These are phyloP conservation scores for Tyto alba DNA, from an alignment of 2,113 vertebrate species.

Conservation along the genomic window DNA sequence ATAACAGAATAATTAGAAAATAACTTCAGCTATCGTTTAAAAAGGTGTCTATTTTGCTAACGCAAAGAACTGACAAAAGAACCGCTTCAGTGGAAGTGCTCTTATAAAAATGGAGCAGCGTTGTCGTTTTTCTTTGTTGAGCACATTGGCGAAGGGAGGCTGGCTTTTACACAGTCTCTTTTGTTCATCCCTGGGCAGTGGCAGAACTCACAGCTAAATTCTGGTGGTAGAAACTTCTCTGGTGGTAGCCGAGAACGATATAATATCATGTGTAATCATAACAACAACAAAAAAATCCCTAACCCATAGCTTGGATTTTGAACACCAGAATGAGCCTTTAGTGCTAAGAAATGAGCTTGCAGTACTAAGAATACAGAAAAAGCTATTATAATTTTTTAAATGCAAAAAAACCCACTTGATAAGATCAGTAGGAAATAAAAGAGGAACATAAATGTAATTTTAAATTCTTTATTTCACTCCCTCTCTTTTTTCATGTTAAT, in stretches of 20 bases:
- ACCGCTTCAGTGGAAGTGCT: neutral
- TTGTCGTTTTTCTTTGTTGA: neutral
- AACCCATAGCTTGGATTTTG: neutral
- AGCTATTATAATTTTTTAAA: neutral
- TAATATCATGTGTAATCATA: neutral
- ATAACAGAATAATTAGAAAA: neutral
- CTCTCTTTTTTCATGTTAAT: slow-evolving; percentile 13
- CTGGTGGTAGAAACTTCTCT: neutral
- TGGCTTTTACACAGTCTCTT: neutral
- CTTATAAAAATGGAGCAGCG: neutral
- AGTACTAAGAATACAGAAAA: neutral
- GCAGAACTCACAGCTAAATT: neutral
- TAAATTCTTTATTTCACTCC: slow-evolving; percentile 6
- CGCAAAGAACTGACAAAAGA: neutral
- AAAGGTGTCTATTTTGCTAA: neutral
- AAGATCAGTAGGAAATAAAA: neutral
- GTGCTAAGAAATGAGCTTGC: neutral
- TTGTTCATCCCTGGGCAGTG: slow-evolving; percentile 5
- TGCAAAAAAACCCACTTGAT: neutral
- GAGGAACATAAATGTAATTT: neutral
- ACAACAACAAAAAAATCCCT: neutral
- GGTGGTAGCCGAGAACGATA: neutral
- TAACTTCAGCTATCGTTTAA: neutral
- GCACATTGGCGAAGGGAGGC: neutral
- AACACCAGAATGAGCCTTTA: neutral